phyloP scores from a whole-genome alignment of 1,140 invertebrate species.

The Dreissena rostriformis region DNA sequence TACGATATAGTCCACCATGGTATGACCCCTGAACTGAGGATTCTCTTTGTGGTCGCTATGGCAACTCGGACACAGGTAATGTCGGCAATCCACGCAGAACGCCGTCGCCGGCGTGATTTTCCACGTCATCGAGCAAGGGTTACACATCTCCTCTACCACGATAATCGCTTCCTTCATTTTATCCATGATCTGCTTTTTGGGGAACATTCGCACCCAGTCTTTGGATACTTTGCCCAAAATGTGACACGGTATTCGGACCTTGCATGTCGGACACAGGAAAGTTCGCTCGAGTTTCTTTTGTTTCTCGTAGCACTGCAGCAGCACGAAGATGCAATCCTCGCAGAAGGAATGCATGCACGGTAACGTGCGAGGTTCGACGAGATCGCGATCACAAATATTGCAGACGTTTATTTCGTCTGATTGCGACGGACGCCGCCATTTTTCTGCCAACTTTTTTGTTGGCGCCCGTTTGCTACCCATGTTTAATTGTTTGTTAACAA shows the following conservation, averaged over 20 bases:
- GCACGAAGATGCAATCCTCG: conserved; percentile 27
- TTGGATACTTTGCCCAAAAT: conserved; percentile 26
- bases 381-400: conserved; percentile 17
- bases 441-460: conserved; percentile 43
- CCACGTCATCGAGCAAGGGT: conserved; percentile 27
- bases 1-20: conserved; percentile 26
- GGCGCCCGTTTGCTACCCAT: conserved; percentile 11
- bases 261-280: conserved; percentile 43
- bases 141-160: conserved; percentile 49
- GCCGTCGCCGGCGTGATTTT: conserved; percentile 11
- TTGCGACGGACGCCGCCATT: conserved; percentile 42
- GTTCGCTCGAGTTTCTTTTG: conserved; percentile 37
- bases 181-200: conserved; percentile 35
- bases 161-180: conserved; percentile 45
- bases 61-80: conserved; percentile 34
- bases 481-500: background rate
- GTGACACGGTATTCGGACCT: conserved; percentile 40
- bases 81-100: conserved; percentile 41
- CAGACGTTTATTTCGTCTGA: conserved; percentile 24
- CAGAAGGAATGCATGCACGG: conserved; percentile 52
- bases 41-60: conserved; percentile 6
- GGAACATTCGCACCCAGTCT: conserved; percentile 49
- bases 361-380: conserved; percentile 28
- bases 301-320: conserved; percentile 35
- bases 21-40: conserved; percentile 9